These are phyloP conservation scores for Portevinia maculata DNA, from an alignment of 2,888 invertebrate genomes.

Conservation along the genomic window DNA sequence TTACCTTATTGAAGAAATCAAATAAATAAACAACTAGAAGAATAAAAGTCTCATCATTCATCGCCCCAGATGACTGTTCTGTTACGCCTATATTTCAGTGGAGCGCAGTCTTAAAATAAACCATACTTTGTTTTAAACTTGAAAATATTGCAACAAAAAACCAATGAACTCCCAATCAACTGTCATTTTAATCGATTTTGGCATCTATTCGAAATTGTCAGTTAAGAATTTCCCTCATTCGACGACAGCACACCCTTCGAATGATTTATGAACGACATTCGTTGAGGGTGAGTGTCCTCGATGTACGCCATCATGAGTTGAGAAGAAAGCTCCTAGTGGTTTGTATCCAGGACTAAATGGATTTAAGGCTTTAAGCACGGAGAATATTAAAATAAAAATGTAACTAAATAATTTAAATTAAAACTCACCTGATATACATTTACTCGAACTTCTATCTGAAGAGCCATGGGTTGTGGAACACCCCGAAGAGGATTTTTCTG, in stretches of 20 bases:
- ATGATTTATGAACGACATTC: conserved; percentile 69
- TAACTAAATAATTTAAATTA: conserved; percentile 8
- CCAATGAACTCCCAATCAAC: neutral
- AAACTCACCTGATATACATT: conserved; percentile 80
- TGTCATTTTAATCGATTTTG: conserved; percentile 56
- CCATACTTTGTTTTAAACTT: no score
- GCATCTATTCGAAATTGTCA: conserved; percentile 16
- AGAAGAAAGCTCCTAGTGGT: conserved; percentile 62
- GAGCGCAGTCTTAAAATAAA: no score
- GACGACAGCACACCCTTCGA: conserved; percentile 76
- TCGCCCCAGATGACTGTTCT: no score
- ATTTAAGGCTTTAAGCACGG: conserved; percentile 49
- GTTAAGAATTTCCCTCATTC: conserved; percentile 59
- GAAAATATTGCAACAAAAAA: no score
- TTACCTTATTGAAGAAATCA: no score
- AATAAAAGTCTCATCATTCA: no score
- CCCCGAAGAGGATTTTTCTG: conserved; percentile 80
- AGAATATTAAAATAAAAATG: neutral
- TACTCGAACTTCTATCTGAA: conserved; percentile 78
- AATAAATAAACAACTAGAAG: no score
- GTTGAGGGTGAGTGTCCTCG: conserved; percentile 76
- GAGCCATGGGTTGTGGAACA: conserved; percentile 78
- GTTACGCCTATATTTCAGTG: no score
- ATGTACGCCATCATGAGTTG: conserved; percentile 22
- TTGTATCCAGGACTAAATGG: conserved; percentile 44